phyloP scores from a whole-genome alignment of 2,888 invertebrate species.

The Alitta virens region DNA sequence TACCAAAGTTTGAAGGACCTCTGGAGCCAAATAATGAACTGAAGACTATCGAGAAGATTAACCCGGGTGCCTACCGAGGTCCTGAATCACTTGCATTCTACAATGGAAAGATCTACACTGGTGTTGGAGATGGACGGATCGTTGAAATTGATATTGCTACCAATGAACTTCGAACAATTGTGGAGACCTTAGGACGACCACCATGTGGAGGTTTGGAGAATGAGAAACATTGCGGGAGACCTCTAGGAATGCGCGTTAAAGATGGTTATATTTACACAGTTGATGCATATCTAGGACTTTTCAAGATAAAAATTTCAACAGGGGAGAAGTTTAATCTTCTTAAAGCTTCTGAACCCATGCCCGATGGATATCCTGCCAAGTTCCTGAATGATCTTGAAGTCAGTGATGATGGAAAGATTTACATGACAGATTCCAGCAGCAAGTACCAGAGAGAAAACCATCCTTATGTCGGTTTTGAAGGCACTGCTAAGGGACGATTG shows the following conservation, averaged over 20 bases:
- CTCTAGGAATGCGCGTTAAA: conserved; percentile 80
- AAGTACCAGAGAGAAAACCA: conserved; percentile 75
- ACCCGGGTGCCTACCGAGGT: conserved; percentile 70
- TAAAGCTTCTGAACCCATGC: background rate
- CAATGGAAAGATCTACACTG: conserved; percentile 73
- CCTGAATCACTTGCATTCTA: conserved; percentile 76
- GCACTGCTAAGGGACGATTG: conserved; percentile 52
- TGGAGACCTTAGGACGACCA: conserved; percentile 40
- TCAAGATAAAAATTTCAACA: conserved; percentile 70
- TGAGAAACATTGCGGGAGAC: conserved; percentile 85
- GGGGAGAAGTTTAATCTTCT: background rate
- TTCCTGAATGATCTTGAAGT: conserved; percentile 76
- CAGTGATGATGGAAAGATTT: conserved; percentile 77
- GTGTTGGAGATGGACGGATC: conserved; percentile 60
- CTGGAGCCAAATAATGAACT: background rate
- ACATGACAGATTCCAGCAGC: conserved; percentile 82
- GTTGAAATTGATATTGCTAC: conserved; percentile 37
- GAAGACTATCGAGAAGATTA: conserved; percentile 59
- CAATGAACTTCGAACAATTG: conserved; percentile 38
- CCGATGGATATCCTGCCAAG: conserved; percentile 24
- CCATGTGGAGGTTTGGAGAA: conserved; percentile 60
- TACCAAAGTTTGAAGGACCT: background rate
- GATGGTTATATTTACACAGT: conserved; percentile 63
- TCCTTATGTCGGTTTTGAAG: conserved; percentile 53
- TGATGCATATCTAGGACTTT: conserved; percentile 88